These are phyloP conservation scores for Cotesia vestalis DNA, from an alignment of 1,140 invertebrate genomes.

Conservation along the genomic window DNA sequence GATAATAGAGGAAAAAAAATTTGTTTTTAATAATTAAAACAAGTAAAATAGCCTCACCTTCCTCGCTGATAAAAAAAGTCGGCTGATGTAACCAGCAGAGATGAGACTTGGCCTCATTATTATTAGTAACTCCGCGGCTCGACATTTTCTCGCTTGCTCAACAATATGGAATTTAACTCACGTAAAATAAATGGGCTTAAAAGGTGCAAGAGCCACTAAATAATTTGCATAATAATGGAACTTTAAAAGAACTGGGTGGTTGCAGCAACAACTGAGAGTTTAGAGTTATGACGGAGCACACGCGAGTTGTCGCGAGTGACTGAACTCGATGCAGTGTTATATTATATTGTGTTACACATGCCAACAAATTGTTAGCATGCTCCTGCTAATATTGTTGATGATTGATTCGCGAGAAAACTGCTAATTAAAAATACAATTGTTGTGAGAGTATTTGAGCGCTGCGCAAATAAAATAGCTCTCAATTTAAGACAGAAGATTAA, in stretches of 20 bases:
- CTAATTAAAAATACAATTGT: no score
- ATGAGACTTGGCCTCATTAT: conserved; percentile 45
- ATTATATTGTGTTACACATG: not conserved
- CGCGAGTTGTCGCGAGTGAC: conserved; percentile 2
- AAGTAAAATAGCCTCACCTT: conserved; percentile 35
- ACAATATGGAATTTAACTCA: not conserved
- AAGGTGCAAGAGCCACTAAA: no score
- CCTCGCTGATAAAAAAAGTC: conserved; percentile 56
- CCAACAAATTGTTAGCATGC: conserved; percentile 1
- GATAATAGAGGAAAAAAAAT: not conserved
- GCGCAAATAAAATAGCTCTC: no score
- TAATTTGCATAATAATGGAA: no score
- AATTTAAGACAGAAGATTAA: no score
- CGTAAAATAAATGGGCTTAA: not conserved
- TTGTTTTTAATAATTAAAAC: no score
- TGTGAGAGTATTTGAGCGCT: no score
- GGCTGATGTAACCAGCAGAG: conserved; percentile 44
- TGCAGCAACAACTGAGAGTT: no score
- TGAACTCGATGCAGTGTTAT: not conserved
- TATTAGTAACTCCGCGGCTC: conserved; percentile 55
- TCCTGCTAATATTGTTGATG: not conserved
- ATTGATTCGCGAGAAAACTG: not conserved
- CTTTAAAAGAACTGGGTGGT: no score
- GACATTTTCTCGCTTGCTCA: conserved; percentile 51
- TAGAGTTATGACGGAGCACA: not conserved